Evolutionary conservation across 1,140 invertebrate genomes (phyloP), one percentile per base, ranked within the genome.

Genomic region (Drosophila mauritiana): DNA sequence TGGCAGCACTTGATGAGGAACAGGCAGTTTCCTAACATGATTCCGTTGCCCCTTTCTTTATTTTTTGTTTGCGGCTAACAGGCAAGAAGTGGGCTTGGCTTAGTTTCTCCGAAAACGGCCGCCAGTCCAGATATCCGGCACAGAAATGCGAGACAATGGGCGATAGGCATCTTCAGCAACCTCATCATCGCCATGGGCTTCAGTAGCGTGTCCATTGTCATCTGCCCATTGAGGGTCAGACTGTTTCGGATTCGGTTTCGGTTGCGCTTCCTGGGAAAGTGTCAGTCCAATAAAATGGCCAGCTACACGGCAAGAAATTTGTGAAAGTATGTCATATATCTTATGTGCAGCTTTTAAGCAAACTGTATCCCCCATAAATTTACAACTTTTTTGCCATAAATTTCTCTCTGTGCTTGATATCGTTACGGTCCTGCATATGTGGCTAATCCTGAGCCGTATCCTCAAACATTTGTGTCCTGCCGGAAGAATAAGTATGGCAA

Each of bases 11-110:
- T 72, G 64, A 72, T 56, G 67, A 57, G 51, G 15, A 70, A 72
- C 43, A 56, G 64, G 51, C 68, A 57, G 69, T 70, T 70, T 70
- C 36, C 43, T 15, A 70, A 70, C 68, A 70, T 42, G 65, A 70
- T 70, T 57, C 46, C 43, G 36, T 49, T 57, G 27, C 36, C n/a
- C 27, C 63, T 17, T 63, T 48, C 27, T 46, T 22, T 52, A 15
- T 12, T 48, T 40, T 49, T 20, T 34, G 5, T 34, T 17, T 37
- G 17, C 7, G 36, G n/a, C 43, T 57, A 61, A 52, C 22, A 48
- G 70, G 54, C 72, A 76, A 76, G 73, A 76, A 76, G 73, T 76
- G 73, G 73, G 61, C 48, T 75, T 75, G 72, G 73, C 53, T 57
- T 70, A 42, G 42, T 70, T 70, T 57, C 31, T 62, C 43, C 25